Base-by-base conservation (phyloP, 1,140 invertebrate genomes). In the Dinoponera quadriceps region DNA sequence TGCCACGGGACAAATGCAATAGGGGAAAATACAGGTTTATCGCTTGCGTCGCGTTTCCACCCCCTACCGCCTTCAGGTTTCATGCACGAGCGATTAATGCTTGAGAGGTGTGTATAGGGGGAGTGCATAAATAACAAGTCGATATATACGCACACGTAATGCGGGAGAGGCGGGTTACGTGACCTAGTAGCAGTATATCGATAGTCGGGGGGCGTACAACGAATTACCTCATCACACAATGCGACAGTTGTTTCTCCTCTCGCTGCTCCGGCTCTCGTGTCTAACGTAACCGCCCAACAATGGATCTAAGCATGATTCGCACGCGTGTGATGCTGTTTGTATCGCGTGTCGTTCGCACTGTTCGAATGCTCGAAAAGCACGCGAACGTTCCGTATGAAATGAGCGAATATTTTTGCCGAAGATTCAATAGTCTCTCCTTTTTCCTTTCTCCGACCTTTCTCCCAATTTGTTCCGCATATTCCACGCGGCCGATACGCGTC, bases 101-200 rank as follows among this genome's bases (percentile, higher is more conserved):
- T 48, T 20, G 38, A 74, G 44, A 48, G 62, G 54, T 68, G 20
- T 68, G 54, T 68, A 51, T 44, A 55, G 25, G 51, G 38, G 66
- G 66, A 84, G 63, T 80, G 60, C 82, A 80, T 85, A 85, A 78
- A 85, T 84, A 84, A 85, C 69, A 27, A 63, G 55, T 54, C 38
- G 49, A 22, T 48, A 0, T 49, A 33, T 33, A n/a, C 38, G 27
- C 38, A 65, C 5, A 38, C 14, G 33, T 81, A 63, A 84, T 66
- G 51, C 20, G n/a, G 33, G 51, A 84, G 71, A 77, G 60, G 54
- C 44, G 60, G 60, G 48, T 66, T 84, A 81, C 69, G 68, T 81
- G 74, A 80, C 74, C 68, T 57, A 62, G 38, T 78, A 59, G 84
- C 72, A 55, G 25, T 54, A 54, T 65, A 84, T 85, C 65, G 66